Evolutionary conservation across 2,113 vertebrate species (phyloP).

Genomic region (Oostethus manadensis): DNA sequence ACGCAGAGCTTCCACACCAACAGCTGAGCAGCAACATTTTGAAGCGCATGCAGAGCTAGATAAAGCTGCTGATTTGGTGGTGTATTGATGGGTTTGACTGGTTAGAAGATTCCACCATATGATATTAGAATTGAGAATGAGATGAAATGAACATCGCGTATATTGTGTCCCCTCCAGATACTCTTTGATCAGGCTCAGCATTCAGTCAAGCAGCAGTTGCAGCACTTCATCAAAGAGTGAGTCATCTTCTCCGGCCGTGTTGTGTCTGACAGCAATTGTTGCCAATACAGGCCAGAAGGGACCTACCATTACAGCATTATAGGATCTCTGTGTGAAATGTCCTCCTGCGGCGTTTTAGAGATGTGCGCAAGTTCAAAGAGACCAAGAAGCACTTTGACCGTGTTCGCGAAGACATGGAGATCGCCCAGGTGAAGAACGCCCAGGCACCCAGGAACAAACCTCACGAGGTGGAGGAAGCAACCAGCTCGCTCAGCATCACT

Average conservation of each 20-base stretch:
- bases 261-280: neutral
- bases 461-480: conserved; percentile 93
- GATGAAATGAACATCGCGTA: neutral
- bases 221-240: conserved; percentile 98
- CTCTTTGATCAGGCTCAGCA: conserved; percentile 96
- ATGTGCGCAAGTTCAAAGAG: conserved; percentile 95
- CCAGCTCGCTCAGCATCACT: conserved; percentile 80
- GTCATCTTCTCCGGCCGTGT: conserved; percentile 47
- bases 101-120: neutral
- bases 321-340: no score
- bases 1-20: no score
- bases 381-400: conserved; percentile 97
- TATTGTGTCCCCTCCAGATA: conserved; percentile 72
- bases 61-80: neutral
- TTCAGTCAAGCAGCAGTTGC: conserved; percentile 90
- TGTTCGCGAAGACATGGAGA: conserved; percentile 91
- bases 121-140: neutral
- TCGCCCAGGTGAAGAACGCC: conserved; percentile 92
- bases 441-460: conserved; percentile 91
- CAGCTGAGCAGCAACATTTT: no score
- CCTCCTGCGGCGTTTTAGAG: conserved; percentile 63
- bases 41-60: no score
- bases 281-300: no score
- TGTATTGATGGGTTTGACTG: no score
- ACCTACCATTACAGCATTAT: no score